Evolutionary conservation across 2,888 invertebrate species (phyloP), one percentile per base, ranked within the genome.

Genomic region (Lydus trimaculatus): DNA sequence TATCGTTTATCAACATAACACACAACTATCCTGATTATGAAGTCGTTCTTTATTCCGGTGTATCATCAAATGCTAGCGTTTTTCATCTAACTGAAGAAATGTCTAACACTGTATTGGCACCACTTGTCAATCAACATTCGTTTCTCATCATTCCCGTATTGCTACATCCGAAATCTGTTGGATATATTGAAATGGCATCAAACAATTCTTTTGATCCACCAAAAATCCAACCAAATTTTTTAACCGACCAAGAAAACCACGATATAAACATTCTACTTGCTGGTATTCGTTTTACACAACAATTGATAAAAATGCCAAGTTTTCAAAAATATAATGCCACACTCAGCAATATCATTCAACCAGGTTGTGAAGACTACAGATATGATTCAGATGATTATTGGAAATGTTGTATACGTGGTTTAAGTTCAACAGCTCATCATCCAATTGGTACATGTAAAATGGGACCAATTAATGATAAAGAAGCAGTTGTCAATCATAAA

Each of bases 151-250:
- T 59, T 1, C 69, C 72, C 7, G 63, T 69, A 86, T 81, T 93
- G 36, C 88, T 93, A 83, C 87, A 92, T 72, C 93, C 94, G 0
- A 89, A 89, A 79, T 93, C 93, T n/a, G 87, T 87, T 73, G 93
- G 94, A 0, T 86, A 89, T 70, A 83, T 94, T 0, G 87, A 86
- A 82, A 86, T 96, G n/a, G 88, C 87, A 77, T 91, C 90, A 13
- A 90, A 86, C 67, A 90, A 95, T 82, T 94, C 95, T 0, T 88
- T 89, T 75, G 88, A 90, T 0, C 89, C 91, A 76, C 94, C 96
- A 0, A 85, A 89, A n/a, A 87, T 95, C 64, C 89, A 94, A 74
- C 92, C 94, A 0, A 94, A 93, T 81, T 98, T 96, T 83, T 89
- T 96, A 79, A 87, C 90, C 0, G 88, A 91, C 78, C 86, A 87